These are phyloP conservation scores for Crypturellus undulatus DNA, from an alignment of 2,113 vertebrate genomes.

Conservation along the genomic window DNA sequence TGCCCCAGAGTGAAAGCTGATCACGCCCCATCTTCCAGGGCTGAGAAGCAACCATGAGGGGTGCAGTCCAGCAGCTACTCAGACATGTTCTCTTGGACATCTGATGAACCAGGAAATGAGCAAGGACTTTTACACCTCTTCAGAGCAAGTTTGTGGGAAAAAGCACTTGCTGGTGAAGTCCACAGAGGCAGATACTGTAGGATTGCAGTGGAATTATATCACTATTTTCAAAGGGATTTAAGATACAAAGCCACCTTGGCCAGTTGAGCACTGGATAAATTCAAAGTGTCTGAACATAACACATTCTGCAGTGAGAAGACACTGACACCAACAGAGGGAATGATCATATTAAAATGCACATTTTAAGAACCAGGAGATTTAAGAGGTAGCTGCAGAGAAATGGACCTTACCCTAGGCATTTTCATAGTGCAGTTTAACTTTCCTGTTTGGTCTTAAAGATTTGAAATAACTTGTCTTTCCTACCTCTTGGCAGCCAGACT, in stretches of 20 bases:
- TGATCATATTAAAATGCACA: background rate
- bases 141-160: background rate
- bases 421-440: background rate
- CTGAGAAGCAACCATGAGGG: background rate
- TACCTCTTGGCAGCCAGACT: background rate
- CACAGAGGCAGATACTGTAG: background rate
- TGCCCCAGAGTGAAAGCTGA: background rate
- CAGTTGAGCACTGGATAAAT: background rate
- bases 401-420: accelerated
- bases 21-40: background rate
- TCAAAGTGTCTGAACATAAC: background rate
- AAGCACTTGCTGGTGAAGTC: background rate
- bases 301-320: background rate
- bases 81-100: background rate
- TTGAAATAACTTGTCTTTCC: background rate
- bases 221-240: background rate
- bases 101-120: background rate
- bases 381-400: background rate
- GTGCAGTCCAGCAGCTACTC: background rate
- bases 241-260: background rate
- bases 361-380: background rate
- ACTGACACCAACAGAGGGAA: background rate
- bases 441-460: background rate
- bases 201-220: background rate
- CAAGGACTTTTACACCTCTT: background rate